Percentiles rank a stretch among this genome's conserved stretches.
phyloP scores from a whole-genome alignment of 2,113 vertebrate species.

The Macquaria ambigua region DNA sequence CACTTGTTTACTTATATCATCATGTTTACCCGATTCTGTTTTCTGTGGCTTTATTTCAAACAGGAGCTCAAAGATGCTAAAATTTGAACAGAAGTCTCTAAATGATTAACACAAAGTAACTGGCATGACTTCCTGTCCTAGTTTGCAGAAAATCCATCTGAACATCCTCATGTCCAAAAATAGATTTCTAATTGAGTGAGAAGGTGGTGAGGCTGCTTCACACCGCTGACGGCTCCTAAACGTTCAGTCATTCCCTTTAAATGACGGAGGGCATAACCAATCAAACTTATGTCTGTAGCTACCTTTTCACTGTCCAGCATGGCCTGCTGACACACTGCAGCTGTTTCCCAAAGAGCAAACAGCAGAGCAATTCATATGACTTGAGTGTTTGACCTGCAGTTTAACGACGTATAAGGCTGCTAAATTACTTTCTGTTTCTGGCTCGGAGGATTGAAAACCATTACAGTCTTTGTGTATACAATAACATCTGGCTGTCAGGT shows the following conservation, averaged over 20 bases:
- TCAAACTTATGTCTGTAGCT: neutral
- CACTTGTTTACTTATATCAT: neutral
- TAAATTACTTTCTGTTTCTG: neutral
- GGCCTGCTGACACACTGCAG: slow-evolving; percentile 14
- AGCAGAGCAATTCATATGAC: neutral
- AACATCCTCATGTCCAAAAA: slow-evolving; percentile 49
- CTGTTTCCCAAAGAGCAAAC: neutral
- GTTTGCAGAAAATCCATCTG: slow-evolving; percentile 56
- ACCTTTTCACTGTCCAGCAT: neutral
- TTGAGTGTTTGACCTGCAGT: neutral
- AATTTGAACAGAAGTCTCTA: slow-evolving; percentile 12
- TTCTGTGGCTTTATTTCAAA: slow-evolving; percentile 2
- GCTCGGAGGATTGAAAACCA: neutral
- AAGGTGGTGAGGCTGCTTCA: slow-evolving; percentile 28
- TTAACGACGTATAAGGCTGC: neutral
- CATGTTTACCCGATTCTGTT: neutral
- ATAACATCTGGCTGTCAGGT: neutral
- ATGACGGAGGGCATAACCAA: slow-evolving; percentile 9
- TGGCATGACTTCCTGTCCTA: slow-evolving; percentile 60
- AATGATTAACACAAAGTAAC: slow-evolving; percentile 58
- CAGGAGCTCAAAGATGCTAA: slow-evolving; percentile 12
- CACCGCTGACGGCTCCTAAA: slow-evolving; percentile 22
- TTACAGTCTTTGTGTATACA: neutral
- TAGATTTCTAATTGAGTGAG: slow-evolving; percentile 62
- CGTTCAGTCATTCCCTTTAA: slow-evolving; percentile 12